Conservation (phyloP, 23 tunicate species). For the Ciona savignyi region DNA sequence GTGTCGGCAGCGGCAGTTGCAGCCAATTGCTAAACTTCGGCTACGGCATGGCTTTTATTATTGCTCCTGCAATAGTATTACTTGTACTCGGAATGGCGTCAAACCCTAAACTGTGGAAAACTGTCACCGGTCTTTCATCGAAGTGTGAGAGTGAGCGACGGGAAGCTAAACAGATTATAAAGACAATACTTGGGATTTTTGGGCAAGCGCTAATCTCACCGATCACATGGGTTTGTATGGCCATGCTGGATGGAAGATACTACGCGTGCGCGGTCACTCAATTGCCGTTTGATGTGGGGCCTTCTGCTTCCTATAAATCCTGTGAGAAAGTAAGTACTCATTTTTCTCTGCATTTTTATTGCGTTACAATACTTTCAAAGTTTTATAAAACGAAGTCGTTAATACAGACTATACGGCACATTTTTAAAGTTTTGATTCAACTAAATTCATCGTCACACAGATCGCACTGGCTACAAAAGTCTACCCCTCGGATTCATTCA, state of each 20-base stretch:
- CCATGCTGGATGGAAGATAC: slow-evolving; percentile 2
- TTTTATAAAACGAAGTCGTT: too few relatives aligned
- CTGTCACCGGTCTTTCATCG: slow-evolving; percentile 16
- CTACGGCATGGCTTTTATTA: slow-evolving; percentile 42
- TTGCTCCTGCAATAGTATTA: slow-evolving; percentile 48
- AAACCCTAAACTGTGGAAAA: slow-evolving; percentile 37
- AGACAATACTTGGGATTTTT: slow-evolving; percentile 5
- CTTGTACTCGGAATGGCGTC: slow-evolving; percentile 26
- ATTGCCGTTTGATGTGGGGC: neutral
- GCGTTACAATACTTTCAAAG: too few relatives aligned
- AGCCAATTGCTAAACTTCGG: slow-evolving; percentile 19
- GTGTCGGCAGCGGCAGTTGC: slow-evolving; percentile 10
- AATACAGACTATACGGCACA: too few relatives aligned
- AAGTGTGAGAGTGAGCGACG: slow-evolving; percentile 4
- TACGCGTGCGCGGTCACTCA: neutral
- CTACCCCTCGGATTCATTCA: slow-evolving; percentile 16
- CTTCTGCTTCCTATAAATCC: neutral
- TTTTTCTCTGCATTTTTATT: too few relatives aligned
- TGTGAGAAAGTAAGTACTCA: neutral
- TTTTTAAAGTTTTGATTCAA: too few relatives aligned
- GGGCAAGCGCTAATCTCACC: neutral
- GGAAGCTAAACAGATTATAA: neutral
- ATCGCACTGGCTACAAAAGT: neutral
- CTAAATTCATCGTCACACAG: neutral
- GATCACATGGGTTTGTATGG: neutral